Base-by-base conservation (phyloP, 23 tunicate genomes). In the Trididemnum nubilum region DNA sequence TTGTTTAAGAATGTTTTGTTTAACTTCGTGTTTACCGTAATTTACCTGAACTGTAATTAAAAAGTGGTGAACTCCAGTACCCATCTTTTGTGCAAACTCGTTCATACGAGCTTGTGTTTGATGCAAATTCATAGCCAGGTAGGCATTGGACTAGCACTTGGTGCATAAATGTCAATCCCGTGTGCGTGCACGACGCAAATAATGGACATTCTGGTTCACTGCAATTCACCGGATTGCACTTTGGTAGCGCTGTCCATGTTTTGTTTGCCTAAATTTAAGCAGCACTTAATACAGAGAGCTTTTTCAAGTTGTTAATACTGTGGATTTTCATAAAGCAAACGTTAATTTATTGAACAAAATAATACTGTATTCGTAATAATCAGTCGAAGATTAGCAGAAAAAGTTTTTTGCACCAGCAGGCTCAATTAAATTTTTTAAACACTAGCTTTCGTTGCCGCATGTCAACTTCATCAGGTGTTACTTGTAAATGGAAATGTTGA, bases 181-280 rank as follows among this genome's bases (percentile, higher is more conserved):
- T 82, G 15, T 34, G 24, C 22, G 65, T 22, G 51, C 97, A 92
- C 3, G 33, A 2, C 19, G 92, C 91, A 63, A 65, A 51, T 15
- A 30, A 32, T 18, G 88, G 87, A 61, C 97, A 92, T 33, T 23
- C 49, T 9, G 80, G 74, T 2, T 1, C 25, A 22, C 85, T 82
- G 35, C 97, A 92, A 59, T 59, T 66, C 26, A 92, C 92, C 1
- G 89, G 86, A 27, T 83, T 81, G 35, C 97, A 92, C 0, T 3
- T 18, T 2, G 88, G 89, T 9, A 64, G 64, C 0, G 63, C 39
- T n/a, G 76, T 69, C 96, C 96, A 90, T 25, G 59, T 18, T 7
- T 81, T 81, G 50, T 84, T 30, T 2, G 73, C 71, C 96, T 90
- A 66, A 15, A 67, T 50, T 18, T 15, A 79, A 21, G 50, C 4